Evolutionary conservation across 2,888 invertebrate genomes (phyloP), one percentile per base, ranked within the genome.

Genomic region (Meiosimyza decipiens): DNA sequence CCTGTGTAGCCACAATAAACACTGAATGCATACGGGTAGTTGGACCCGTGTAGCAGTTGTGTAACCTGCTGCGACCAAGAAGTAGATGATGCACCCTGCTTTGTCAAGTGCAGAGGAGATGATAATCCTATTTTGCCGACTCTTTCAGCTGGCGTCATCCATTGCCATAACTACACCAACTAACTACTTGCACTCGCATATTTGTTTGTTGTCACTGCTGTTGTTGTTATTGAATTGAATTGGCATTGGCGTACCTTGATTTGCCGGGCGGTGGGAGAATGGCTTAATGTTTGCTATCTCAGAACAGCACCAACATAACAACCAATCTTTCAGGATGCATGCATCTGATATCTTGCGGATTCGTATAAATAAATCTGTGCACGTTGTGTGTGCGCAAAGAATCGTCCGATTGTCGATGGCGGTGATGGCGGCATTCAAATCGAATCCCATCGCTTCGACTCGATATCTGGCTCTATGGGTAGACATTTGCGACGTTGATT

Each of bases 41-140:
- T 40, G 40, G 40, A 40, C 40, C 40, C 40, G 2, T 40, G 9
- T 1, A 40, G 40, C 40, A 40, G 40, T 40, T 40, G 40, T 40
- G 40, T 40, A 9, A 40, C 2, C 1, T 9, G 40, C 40, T 28
- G 40, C 40, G 40, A 40, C 40, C 40, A 40, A 40, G 9, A 40
- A 40, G 40, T 9, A 40, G 40, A 40, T 40, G 40, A 40, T 40
- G 40, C 40, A 40, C 7, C 40, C 40, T 40, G 40, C 57, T 57
- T 28, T 18, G 11, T n/a, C 63, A 63, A 63, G 47, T 63, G 63
- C 49, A 13, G 63, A 63, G 63, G 18, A 63, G 47, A 40, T 40
- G 40, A 63, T 63, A 63, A 63, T 63, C 63, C 63, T 40, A 63
- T 63, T 63, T 63, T 63, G 63, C 47, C 63, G 47, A 63, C 16